phyloP scores from a whole-genome alignment of 2,797 vertebrate species.

The Aphelocoma californica region DNA sequence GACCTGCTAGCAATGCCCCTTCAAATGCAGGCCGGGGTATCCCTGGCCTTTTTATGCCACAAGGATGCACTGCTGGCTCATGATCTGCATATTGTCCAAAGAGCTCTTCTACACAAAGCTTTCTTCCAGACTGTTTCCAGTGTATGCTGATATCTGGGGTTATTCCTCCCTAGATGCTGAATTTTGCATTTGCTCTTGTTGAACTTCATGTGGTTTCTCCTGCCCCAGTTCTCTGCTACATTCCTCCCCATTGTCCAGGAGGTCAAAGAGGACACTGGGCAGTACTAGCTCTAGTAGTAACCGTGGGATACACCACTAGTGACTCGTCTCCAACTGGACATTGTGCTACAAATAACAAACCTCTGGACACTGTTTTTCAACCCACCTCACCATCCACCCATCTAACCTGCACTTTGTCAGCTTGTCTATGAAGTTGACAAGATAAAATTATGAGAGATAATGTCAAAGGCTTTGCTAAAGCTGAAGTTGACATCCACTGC shows the following conservation, averaged over 20 bases:
- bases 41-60: neutral
- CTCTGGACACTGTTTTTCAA: neutral
- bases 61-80: neutral
- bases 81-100: neutral
- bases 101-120: neutral
- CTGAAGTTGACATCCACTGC: neutral
- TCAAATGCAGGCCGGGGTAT: neutral
- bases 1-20: neutral
- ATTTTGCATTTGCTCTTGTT: neutral
- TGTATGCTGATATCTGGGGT: neutral
- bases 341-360: neutral
- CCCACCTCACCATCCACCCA: neutral
- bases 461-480: neutral
- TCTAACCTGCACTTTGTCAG: neutral
- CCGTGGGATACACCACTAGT: neutral
- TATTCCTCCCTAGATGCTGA: neutral
- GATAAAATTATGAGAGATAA: neutral
- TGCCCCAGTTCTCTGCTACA: neutral
- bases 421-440: neutral
- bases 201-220: neutral
- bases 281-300: neutral
- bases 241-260: neutral
- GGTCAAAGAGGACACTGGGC: neutral
- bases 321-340: rapidly evolving
- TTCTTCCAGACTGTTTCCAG: neutral